phyloP scores from a whole-genome alignment of 2,113 vertebrate species.

The Eolophus roseicapilla region DNA sequence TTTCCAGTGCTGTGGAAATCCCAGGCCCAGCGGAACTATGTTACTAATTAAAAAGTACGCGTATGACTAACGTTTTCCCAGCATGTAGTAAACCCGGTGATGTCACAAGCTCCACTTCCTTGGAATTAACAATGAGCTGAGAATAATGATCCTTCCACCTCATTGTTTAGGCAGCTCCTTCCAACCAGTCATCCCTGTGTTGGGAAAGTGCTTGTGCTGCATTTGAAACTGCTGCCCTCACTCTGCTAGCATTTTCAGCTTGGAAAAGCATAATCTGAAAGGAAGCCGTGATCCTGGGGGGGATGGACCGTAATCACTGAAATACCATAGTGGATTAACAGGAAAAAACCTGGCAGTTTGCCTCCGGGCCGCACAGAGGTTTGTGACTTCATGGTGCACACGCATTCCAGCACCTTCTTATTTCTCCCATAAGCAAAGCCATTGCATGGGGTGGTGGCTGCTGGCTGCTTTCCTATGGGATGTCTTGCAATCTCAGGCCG shows the following conservation, averaged over 20 bases:
- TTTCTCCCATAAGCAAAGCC: background rate
- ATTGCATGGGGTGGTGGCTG: background rate
- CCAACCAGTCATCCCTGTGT: accelerated
- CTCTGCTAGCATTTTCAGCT: background rate
- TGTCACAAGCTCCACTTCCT: background rate
- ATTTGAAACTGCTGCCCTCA: background rate
- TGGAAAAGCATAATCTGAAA: background rate
- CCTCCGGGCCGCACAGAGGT: accelerated
- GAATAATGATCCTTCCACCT: background rate
- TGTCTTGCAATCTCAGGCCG: background rate
- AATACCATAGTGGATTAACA: background rate
- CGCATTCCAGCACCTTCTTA: background rate
- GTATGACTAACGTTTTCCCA: background rate
- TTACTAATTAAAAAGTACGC: background rate
- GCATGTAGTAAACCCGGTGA: background rate
- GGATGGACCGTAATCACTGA: background rate
- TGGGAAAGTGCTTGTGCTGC: background rate
- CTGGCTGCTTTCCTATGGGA: background rate
- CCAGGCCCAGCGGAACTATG: background rate
- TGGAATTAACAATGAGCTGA: background rate
- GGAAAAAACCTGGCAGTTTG: background rate
- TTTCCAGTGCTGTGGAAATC: background rate
- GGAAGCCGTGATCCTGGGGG: background rate
- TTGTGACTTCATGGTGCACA: background rate
- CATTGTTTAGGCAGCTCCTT: background rate